Conservation (phyloP, 2,797 vertebrate species). For the Acanthornis magna region DNA sequence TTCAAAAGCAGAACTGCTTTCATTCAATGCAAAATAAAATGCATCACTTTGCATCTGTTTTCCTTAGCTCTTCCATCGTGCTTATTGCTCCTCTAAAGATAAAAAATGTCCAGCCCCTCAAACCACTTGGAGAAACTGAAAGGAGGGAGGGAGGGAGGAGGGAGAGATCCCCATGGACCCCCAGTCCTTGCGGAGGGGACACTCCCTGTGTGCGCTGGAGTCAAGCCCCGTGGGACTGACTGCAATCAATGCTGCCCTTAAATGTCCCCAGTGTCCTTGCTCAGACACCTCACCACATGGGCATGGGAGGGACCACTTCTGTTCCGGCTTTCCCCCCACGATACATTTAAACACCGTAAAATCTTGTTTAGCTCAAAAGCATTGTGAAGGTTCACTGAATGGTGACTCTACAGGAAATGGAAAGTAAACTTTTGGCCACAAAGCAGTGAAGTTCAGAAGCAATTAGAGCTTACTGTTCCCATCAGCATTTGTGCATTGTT, state of each 20-base stretch:
- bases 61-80: neutral
- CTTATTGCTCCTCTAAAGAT: neutral
- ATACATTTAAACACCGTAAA: neutral
- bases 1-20: neutral
- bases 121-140: neutral
- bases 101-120: neutral
- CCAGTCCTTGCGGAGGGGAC: fast-evolving
- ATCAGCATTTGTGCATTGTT: slow-evolving; percentile 28
- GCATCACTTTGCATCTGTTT: neutral
- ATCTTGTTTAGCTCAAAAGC: neutral
- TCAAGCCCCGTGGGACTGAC: neutral
- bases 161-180: neutral
- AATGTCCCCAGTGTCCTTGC: neutral
- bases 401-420: neutral
- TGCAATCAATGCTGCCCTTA: neutral
- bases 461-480: neutral
- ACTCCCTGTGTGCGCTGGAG: fast-evolving
- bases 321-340: neutral
- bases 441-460: neutral
- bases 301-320: neutral
- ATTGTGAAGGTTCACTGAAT: neutral
- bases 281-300: neutral
- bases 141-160: neutral
- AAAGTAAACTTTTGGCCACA: neutral
- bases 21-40: neutral